Evolutionary conservation across 2,888 invertebrate species (phyloP), one percentile per base, ranked within the genome.

Genomic region (Latheticus oryzae): DNA sequence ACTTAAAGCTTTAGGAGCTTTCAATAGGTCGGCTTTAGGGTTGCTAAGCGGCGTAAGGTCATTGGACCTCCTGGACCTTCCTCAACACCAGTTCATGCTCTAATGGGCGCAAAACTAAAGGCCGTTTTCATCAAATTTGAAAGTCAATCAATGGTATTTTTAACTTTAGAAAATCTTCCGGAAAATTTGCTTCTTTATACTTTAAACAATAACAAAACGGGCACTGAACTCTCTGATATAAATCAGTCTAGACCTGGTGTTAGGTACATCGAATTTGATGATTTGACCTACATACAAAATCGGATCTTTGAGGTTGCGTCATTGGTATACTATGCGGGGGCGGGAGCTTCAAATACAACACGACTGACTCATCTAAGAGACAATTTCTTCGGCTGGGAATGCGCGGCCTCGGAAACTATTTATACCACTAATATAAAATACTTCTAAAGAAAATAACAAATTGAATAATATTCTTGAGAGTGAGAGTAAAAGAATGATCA

Each of bases 131-230:
- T 24, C 28, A 11, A 40, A 40, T 32, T 45, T 45, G 12, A 32
- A 35, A 9, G 13, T 9, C 21, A 1, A 12, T 8, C 16, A 37
- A 3, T 9, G n/a, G 8, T 7, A 8, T 19, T 13, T 3, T 12
- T 5, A 40, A 40, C n/a, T 28, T 42, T 42, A 42, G 26, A 26
- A 8, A 42, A 42, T 42, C 26, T 26, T 24, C 23, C 5, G 23
- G 5, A 40, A 40, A 37, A 15, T 37, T 19, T 38, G 38, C 38
- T 2, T 19, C 13, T 17, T 17, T 17, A 35, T 9, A 35, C 26
- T 52, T 53, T 57, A 66, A 69, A 69, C 69, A 67, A 67, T 69
- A 67, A 67, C 67, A 67, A 60, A 61, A 62, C 66, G 69, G 67
- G 59, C 69, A 67, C 21, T 66, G 69, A 69, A 69, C 69, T 64